phyloP scores from a whole-genome alignment of 2,113 vertebrate genomes.

The Balaeniceps rex region DNA sequence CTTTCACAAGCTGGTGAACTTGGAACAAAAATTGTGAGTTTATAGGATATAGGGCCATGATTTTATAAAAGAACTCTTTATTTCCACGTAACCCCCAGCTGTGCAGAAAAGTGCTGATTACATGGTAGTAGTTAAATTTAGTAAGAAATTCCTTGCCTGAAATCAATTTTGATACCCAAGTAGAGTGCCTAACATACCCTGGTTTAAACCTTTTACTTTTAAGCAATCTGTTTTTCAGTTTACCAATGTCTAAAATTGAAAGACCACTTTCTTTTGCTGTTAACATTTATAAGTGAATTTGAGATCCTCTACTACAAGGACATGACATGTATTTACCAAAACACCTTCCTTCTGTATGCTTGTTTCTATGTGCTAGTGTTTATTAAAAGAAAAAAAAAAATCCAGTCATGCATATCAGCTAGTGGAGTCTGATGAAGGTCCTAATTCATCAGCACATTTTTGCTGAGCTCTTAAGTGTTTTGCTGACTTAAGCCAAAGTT shows the following conservation, averaged over 20 bases:
- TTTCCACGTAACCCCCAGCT: background rate
- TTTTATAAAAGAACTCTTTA: conserved; percentile 23
- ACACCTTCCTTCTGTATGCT: background rate
- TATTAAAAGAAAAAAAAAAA: background rate
- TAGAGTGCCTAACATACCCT: background rate
- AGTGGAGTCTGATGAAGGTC: background rate
- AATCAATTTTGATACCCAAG: background rate
- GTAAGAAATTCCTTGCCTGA: background rate
- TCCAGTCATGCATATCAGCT: background rate
- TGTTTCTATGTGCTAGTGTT: background rate
- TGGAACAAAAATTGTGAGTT: background rate
- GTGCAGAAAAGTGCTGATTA: conserved; percentile 24
- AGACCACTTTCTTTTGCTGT: background rate
- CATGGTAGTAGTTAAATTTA: conserved; percentile 29
- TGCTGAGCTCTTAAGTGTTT: background rate
- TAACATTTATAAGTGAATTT: background rate
- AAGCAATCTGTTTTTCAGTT: background rate
- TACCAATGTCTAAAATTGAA: background rate
- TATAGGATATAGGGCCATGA: background rate
- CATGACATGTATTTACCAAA: background rate
- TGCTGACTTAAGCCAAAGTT: background rate
- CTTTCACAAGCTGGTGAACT: background rate
- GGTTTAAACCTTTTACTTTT: background rate
- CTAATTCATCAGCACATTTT: background rate
- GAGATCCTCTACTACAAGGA: background rate